A percentile compares a stretch with the other conserved stretches of the same genome.
These are phyloP conservation scores for Pollenia labialis DNA, from an alignment of 2,888 invertebrate species.

Conservation along the genomic window DNA sequence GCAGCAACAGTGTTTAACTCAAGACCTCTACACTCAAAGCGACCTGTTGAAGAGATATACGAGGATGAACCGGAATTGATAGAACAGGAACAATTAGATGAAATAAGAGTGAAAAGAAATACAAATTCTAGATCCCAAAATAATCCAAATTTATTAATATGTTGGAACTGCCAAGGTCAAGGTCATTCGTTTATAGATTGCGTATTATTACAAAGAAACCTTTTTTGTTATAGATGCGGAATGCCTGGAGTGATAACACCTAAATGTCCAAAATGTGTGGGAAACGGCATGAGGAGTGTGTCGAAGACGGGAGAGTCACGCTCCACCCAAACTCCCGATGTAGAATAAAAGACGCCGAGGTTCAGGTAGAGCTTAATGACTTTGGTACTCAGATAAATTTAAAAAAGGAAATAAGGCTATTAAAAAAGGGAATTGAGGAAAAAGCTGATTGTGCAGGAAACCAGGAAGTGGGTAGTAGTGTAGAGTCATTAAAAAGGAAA, in stretches of 20 bases:
- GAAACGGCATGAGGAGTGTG: constrained; percentile 7
- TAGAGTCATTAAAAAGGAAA: neutral
- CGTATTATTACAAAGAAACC: neutral
- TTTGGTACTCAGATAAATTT: neutral
- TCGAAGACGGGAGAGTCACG: constrained; percentile 10
- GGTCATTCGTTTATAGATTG: constrained; percentile 30
- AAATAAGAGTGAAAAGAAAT: neutral
- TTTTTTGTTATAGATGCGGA: constrained; percentile 15
- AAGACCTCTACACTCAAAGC: too few species aligned
- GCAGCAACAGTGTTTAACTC: too few species aligned
- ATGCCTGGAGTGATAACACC: neutral
- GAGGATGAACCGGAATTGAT: too few species aligned
- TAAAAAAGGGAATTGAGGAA: too few species aligned
- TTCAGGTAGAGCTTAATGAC: neutral
- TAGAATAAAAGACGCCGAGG: neutral
- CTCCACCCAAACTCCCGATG: constrained; percentile 32
- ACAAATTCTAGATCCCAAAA: neutral
- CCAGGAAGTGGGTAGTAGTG: too few species aligned
- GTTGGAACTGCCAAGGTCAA: neutral
- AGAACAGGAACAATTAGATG: neutral
- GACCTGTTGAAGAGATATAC: too few species aligned
- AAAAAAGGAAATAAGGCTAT: too few species aligned
- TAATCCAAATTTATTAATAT: neutral
- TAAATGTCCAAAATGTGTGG: constrained; percentile 2
- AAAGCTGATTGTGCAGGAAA: too few species aligned